Evolutionary conservation across 2,888 invertebrate genomes (phyloP).

Genomic region (Encarsia formosa): DNA sequence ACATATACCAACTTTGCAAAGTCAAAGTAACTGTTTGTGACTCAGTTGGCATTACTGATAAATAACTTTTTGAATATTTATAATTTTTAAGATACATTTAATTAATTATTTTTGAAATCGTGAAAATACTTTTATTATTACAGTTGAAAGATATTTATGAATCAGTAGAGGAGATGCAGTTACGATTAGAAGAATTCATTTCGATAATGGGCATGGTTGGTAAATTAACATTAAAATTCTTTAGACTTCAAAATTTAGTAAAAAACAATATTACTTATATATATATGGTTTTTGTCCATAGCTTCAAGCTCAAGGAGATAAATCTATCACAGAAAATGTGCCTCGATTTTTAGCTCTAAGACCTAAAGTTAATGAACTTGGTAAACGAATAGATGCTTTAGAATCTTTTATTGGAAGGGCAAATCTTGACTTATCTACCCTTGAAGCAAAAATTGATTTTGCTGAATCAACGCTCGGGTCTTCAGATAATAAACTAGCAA

Average conservation of each 20-base stretch:
- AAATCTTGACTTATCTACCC: slow-evolving; percentile 41
- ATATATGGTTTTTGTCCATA: no score
- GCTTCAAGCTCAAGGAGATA: slow-evolving; percentile 43
- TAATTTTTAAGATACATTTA: no score
- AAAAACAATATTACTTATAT: no score
- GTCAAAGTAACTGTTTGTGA: no score
- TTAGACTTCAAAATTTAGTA: neutral
- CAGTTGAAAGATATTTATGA: slow-evolving; percentile 45
- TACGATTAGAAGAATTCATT: slow-evolving; percentile 50
- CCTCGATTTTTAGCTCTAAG: slow-evolving; percentile 39
- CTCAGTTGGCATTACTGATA: no score
- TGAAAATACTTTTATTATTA: no score
- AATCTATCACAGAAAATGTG: slow-evolving; percentile 42
- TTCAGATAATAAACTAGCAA: slow-evolving; percentile 45
- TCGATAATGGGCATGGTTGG: slow-evolving; percentile 49
- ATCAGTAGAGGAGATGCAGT: slow-evolving; percentile 48
- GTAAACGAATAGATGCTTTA: slow-evolving; percentile 46
- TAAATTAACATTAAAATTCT: neutral
- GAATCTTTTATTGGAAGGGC: slow-evolving; percentile 44
- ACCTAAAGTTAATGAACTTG: slow-evolving; percentile 39
- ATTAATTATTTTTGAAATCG: no score
- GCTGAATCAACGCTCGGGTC: slow-evolving; percentile 46
- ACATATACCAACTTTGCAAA: no score
- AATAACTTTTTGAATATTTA: no score
- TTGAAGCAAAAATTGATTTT: slow-evolving; percentile 46